Base-by-base conservation (phyloP, 2,888 invertebrate species). In the Poecilobothrus nobilitatus region DNA sequence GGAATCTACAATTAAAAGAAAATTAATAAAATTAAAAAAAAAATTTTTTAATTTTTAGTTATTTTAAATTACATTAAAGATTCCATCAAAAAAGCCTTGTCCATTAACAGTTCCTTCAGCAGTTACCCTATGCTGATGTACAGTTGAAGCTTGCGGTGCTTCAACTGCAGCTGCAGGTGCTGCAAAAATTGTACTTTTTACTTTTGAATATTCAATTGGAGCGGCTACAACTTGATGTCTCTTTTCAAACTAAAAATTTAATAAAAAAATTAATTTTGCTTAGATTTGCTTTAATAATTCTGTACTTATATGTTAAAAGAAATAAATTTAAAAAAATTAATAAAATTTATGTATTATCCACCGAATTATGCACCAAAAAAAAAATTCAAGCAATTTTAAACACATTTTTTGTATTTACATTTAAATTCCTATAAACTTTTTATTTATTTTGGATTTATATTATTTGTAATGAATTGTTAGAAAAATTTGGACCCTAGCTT, bases 1-100 rank as follows among this genome's bases (percentile, higher is more conserved):
- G 65, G 65, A 20, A 65, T 65, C 65, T 65, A 65, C 22, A 64
- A 64, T 4, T 18, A 20, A 20, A 62, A 62, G 12, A 5, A 63
- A 18, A 53, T 18, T 12, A 53, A 53, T 7, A 4, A 37, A 37
- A 37, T 37, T 10, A 37, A 37, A 37, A 37, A 7, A 10, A 37
- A 37, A 37, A 10, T 37, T 5, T 10, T 1, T 10, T 7, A 37
- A 37, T 10, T 37, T 20, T 21, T 63, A 22, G 8, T 63, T 4
- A 21, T 8, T 21, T 20, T 8, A 21, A 63, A 3, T 65, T 65
- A 65, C 65, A 65, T 65, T 65, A 20, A 65, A 65, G 7, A 65
- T 65, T 34, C 37, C 33, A 12, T 65, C 65, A 20, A 65, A 65
- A 10, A 65, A 65, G 34, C 33, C 33, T n/a, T 27, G 15, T 18